These are phyloP conservation scores for Prunella strophiata DNA, from an alignment of 2,797 vertebrate species.

Conservation along the genomic window DNA sequence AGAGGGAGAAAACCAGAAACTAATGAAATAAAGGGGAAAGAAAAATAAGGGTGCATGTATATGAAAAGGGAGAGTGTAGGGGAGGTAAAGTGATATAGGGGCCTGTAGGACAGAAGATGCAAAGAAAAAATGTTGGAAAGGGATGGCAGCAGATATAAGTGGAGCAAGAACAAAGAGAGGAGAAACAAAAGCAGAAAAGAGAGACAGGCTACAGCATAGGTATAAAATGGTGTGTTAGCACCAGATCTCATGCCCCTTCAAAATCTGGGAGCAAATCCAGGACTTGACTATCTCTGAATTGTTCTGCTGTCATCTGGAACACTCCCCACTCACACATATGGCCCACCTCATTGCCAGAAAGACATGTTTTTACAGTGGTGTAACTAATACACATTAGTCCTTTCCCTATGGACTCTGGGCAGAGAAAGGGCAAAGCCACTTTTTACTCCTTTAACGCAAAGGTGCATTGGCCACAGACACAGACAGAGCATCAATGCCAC, in stretches of 20 bases:
- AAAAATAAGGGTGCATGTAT: not conserved
- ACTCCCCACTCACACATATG: not conserved
- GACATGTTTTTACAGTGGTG: not conserved
- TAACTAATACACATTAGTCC: not conserved
- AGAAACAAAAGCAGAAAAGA: not conserved
- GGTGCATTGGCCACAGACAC: not conserved
- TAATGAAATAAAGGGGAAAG: not conserved
- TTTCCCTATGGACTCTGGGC: not conserved
- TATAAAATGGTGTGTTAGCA: not conserved
- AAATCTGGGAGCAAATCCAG: conserved; percentile 12
- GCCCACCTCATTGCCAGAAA: conserved; percentile 4
- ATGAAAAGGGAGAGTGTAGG: not conserved
- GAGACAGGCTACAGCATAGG: not conserved
- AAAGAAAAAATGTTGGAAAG: not conserved
- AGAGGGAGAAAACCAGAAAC: not conserved
- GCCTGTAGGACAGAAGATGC: rapidly evolving
- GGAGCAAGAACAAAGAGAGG: not conserved
- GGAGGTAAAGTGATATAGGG: not conserved
- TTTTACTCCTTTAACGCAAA: not conserved
- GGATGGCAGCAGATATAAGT: not conserved
- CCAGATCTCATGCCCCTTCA: not conserved
- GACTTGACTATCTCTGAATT: not conserved
- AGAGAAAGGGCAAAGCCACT: not conserved
- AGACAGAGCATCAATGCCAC: not conserved
- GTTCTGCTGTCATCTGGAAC: conserved; percentile 30